Evolutionary conservation across 2,113 vertebrate species (phyloP).

Genomic region (Lophius piscatorius): DNA sequence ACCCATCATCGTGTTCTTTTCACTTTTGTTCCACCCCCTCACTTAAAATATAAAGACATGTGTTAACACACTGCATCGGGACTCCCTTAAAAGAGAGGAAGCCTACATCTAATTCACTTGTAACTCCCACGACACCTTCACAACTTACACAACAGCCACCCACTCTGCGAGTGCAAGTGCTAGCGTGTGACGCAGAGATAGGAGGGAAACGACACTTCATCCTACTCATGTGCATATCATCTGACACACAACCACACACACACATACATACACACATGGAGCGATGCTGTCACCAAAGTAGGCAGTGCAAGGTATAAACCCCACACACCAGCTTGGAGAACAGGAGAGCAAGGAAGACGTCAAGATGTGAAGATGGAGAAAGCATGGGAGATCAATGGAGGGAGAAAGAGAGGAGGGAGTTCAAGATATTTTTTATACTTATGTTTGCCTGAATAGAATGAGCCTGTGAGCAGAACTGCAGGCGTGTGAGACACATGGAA

Average conservation of each 20-base stretch:
- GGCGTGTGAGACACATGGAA: constrained; percentile 32
- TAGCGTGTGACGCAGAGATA: constrained; percentile 73
- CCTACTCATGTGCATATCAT: constrained; percentile 72
- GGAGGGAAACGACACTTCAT: constrained; percentile 71
- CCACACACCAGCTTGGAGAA: constrained; percentile 57
- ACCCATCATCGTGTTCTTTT: constrained; percentile 37
- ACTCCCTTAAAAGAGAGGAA: constrained; percentile 60
- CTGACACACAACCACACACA: constrained; percentile 50
- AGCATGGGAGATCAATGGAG: constrained; percentile 37
- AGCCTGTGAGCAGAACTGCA: constrained; percentile 36
- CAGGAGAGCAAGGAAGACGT: constrained; percentile 66
- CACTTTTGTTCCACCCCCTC: constrained; percentile 42
- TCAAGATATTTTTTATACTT: constrained; percentile 30
- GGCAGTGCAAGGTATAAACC: constrained; percentile 71
- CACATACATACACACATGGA: constrained; percentile 42
- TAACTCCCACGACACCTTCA: constrained; percentile 65
- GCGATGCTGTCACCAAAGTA: constrained; percentile 70
- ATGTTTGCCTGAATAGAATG: constrained; percentile 36
- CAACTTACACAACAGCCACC: constrained; percentile 78
- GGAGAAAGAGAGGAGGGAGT: constrained; percentile 30
- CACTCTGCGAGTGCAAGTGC: constrained; percentile 58
- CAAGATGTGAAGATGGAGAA: constrained; percentile 67
- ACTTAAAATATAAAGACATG: constrained; percentile 32
- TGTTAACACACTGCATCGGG: constrained; percentile 44
- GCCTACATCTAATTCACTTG: constrained; percentile 67